Percentiles rank a stretch among this genome's conserved stretches.
Evolutionary conservation across 1,140 invertebrate genomes (phyloP).

Genomic region (Vanessa tameamea): DNA sequence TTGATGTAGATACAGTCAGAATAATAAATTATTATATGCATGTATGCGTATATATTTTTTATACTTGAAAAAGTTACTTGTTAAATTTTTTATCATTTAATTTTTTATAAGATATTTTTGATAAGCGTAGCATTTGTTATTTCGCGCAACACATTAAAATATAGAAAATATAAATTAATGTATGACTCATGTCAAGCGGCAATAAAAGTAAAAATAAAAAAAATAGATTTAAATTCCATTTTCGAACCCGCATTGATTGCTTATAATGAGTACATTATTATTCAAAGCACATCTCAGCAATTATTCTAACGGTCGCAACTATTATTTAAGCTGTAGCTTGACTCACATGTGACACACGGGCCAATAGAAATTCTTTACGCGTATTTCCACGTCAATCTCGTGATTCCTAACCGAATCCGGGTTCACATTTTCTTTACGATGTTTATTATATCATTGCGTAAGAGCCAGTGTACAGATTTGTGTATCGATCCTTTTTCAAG

Average conservation of each 20-base stretch:
- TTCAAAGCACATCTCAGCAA: constrained; percentile 18
- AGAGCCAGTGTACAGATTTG: too few relatives aligned
- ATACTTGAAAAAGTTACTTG: too few relatives aligned
- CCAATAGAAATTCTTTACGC: constrained; percentile 27
- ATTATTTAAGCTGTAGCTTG: constrained; percentile 25
- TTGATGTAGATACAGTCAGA: too few relatives aligned
- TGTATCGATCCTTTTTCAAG: too few relatives aligned
- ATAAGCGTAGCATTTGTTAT: too few relatives aligned
- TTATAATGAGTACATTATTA: not conserved
- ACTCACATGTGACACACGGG: constrained; percentile 28
- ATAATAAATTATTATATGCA: too few relatives aligned
- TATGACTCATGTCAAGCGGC: too few relatives aligned
- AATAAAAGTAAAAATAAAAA: not conserved
- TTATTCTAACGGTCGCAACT: constrained; percentile 26
- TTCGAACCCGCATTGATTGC: not conserved
- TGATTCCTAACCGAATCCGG: constrained; percentile 28
- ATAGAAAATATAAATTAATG: too few relatives aligned
- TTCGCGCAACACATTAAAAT: too few relatives aligned
- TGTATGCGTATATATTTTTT: too few relatives aligned
- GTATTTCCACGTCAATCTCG: constrained; percentile 28
- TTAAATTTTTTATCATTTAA: too few relatives aligned
- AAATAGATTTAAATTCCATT: not conserved
- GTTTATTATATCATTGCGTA: not conserved
- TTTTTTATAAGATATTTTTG: too few relatives aligned
- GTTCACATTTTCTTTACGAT: constrained; percentile 13